Percentiles rank a stretch among this genome's conserved stretches.
Evolutionary conservation across 2,113 vertebrate species (phyloP).

Genomic region (Lepus americanus): DNA sequence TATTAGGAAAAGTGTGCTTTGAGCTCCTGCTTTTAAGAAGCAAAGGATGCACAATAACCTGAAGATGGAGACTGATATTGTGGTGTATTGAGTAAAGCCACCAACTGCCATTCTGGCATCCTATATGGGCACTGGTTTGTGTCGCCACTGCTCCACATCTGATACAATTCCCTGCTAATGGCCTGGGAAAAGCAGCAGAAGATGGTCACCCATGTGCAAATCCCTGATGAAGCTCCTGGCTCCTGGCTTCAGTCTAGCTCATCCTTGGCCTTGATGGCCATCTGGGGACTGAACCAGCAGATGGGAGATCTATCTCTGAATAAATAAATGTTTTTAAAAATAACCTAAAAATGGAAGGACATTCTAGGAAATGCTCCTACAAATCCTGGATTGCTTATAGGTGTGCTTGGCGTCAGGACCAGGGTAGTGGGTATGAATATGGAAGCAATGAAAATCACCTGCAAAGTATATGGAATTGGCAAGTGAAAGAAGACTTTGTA

Average conservation of each 20-base stretch:
- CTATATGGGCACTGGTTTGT: too few relatives aligned
- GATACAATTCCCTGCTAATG: too few relatives aligned
- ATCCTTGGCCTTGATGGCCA: too few relatives aligned
- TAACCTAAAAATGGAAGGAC: neutral
- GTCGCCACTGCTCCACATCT: too few relatives aligned
- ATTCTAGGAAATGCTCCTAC: constrained; percentile 53
- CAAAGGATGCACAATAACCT: neutral
- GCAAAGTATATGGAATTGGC: constrained; percentile 8
- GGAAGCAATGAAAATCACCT: constrained; percentile 28
- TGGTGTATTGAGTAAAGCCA: too few relatives aligned
- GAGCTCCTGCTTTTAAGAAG: neutral
- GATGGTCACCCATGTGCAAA: too few relatives aligned
- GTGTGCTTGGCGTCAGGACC: constrained; percentile 10
- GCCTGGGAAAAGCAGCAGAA: too few relatives aligned
- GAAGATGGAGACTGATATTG: neutral
- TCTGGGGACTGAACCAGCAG: too few relatives aligned
- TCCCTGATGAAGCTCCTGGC: too few relatives aligned
- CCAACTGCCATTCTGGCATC: too few relatives aligned
- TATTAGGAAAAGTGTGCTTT: neutral
- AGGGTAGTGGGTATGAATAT: constrained; percentile 13
- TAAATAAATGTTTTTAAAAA: neutral
- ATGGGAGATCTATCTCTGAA: too few relatives aligned
- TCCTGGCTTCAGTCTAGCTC: too few relatives aligned
- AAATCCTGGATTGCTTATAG: constrained; percentile 21
- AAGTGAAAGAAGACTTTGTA: constrained; percentile 34